phyloP scores from a whole-genome alignment of 2,888 invertebrate genomes.

The Chloromyia formosa region DNA sequence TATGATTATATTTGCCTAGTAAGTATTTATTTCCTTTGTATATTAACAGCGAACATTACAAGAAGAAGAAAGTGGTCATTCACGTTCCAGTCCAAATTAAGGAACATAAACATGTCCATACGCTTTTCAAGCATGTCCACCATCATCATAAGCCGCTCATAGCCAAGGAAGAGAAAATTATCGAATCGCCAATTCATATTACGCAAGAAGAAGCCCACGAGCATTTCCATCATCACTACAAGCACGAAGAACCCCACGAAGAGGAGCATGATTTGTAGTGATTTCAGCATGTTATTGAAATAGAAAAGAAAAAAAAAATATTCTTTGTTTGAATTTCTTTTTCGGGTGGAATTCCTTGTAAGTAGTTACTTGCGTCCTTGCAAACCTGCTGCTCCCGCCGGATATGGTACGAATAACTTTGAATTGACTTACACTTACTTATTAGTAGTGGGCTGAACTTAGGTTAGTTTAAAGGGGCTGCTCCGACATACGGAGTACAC shows the following conservation, averaged over 20 bases:
- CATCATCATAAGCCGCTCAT: slow-evolving; percentile 64
- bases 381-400: too few species aligned
- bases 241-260: slow-evolving; percentile 47
- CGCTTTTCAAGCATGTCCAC: slow-evolving; percentile 62
- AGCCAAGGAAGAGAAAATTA: slow-evolving; percentile 63
- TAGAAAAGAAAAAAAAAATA: too few species aligned
- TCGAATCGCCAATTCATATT: slow-evolving; percentile 60
- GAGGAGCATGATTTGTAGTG: slow-evolving; percentile 23
- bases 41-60: slow-evolving; percentile 53
- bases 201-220: slow-evolving; percentile 58
- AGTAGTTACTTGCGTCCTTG: too few species aligned
- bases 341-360: too few species aligned
- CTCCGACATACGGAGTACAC: too few species aligned
- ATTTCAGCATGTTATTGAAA: too few species aligned
- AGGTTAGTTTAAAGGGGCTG: too few species aligned
- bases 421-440: too few species aligned
- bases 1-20: not conserved
- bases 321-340: not conserved
- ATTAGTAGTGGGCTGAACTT: too few species aligned
- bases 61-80: slow-evolving; percentile 62
- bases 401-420: too few species aligned
- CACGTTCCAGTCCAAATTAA: slow-evolving; percentile 63
- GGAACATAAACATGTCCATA: slow-evolving; percentile 63
- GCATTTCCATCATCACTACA: slow-evolving; percentile 60
- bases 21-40: not conserved